These are phyloP conservation scores for Panagrolaimus sp. DNA, from an alignment of 1,140 invertebrate species.

Conservation along the genomic window DNA sequence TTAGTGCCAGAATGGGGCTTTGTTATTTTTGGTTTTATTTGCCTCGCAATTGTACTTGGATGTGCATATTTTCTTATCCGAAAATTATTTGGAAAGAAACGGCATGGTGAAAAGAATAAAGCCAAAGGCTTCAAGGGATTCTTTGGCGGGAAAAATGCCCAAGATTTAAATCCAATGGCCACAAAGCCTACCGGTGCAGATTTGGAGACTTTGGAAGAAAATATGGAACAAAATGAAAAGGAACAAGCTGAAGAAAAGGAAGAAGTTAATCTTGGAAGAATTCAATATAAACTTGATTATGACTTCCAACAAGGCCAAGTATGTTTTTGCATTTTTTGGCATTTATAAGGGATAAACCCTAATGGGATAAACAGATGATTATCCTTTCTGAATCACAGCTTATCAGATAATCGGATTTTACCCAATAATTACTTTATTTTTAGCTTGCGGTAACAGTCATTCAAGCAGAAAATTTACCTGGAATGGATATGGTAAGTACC, in stretches of 20 bases:
- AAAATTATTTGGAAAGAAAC: constrained; percentile 58
- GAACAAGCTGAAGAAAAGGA: constrained; percentile 85
- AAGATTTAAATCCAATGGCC: constrained; percentile 31
- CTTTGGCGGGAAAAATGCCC: constrained; percentile 47
- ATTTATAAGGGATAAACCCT: no score
- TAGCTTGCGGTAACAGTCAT: constrained; percentile 82
- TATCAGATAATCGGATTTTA: no score
- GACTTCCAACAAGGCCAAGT: constrained; percentile 94
- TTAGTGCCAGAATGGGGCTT: constrained; percentile 59
- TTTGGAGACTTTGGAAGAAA: constrained; percentile 91
- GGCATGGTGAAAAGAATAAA: constrained; percentile 59
- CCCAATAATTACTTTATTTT: no score
- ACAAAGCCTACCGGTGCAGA: constrained; percentile 70
- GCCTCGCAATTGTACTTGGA: constrained; percentile 48
- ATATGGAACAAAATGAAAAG: constrained; percentile 76
- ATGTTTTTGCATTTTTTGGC: constrained; percentile 26
- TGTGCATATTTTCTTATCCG: constrained; percentile 50
- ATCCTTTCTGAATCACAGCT: no score
- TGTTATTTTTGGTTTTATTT: constrained; percentile 55
- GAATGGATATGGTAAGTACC: constrained; percentile 98
- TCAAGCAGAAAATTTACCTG: constrained; percentile 94
- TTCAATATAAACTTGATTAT: constrained; percentile 76
- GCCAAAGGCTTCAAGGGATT: constrained; percentile 55
- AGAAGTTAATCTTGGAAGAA: constrained; percentile 66
- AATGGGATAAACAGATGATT: no score